These are phyloP conservation scores for Drosophila subsilvestris DNA, from an alignment of 2,888 invertebrate species.

Conservation along the genomic window DNA sequence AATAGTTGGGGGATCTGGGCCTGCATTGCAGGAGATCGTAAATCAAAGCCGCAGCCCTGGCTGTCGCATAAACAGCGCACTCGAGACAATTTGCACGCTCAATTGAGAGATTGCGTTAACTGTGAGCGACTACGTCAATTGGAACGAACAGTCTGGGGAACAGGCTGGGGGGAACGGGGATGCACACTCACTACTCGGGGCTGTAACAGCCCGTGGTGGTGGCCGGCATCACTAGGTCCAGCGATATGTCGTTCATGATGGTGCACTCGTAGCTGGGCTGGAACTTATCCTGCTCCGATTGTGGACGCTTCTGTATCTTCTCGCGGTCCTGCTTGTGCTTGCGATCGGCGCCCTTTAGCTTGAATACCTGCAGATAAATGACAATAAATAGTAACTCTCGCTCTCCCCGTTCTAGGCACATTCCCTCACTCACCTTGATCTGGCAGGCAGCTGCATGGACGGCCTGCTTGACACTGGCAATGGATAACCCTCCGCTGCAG, in stretches of 20 bases:
- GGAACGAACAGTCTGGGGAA: neutral
- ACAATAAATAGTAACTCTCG: neutral
- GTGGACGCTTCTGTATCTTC: conserved; percentile 94
- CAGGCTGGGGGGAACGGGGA: too few species aligned
- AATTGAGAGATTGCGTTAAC: conserved; percentile 25
- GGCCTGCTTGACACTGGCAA: conserved; percentile 85
- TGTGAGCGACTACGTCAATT: neutral
- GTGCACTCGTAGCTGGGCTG: conserved; percentile 98
- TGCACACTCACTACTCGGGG: conserved; percentile 84
- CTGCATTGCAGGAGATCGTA: conserved; percentile 30
- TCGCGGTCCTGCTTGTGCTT: conserved; percentile 98
- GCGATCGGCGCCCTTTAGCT: conserved; percentile 97
- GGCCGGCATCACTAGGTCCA: conserved; percentile 76
- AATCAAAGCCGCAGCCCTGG: conserved; percentile 24
- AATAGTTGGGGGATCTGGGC: conserved; percentile 15
- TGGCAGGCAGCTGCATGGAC: conserved; percentile 98
- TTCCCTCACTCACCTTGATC: conserved; percentile 91
- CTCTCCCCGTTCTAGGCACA: too few species aligned
- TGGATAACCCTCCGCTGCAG: conserved; percentile 49
- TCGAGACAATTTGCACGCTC: conserved; percentile 24
- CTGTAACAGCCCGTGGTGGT: conserved; percentile 81
- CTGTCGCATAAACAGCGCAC: conserved; percentile 36
- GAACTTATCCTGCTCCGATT: conserved; percentile 94
- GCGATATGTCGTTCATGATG: conserved; percentile 93
- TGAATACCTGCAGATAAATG: conserved; percentile 86